Evolutionary conservation across 2,888 invertebrate genomes (phyloP).

Genomic region (Lycocerus yunnanus): DNA sequence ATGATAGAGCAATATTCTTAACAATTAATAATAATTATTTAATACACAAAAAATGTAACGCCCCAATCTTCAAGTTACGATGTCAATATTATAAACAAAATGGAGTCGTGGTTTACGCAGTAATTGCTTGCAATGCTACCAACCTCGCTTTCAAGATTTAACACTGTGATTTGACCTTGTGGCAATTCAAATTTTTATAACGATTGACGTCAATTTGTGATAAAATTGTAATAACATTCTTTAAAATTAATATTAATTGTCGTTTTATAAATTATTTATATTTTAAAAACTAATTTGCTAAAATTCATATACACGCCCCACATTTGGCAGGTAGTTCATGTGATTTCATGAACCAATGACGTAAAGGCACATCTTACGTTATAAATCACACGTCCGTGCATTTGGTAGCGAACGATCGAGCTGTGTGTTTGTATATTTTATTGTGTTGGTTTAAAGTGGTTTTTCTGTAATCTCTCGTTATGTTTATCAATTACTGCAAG

Average conservation of each 20-base stretch:
- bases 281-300: not conserved
- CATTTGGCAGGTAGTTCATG: not conserved
- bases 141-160: too few species aligned
- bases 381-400: not conserved
- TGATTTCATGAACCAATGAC: not conserved
- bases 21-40: slow-evolving; percentile 4
- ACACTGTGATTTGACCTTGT: not conserved
- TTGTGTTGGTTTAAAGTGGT: not conserved
- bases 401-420: not conserved
- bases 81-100: slow-evolving; percentile 16
- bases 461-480: not conserved
- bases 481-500: not conserved
- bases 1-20: slow-evolving; percentile 4
- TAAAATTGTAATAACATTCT: not conserved
- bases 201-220: not conserved
- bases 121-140: not conserved
- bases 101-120: not conserved
- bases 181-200: not conserved
- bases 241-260: not conserved
- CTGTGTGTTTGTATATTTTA: not conserved
- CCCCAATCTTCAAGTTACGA: not conserved
- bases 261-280: not conserved
- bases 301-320: not conserved
- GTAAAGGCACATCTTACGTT: slow-evolving; percentile 1
- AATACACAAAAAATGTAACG: slow-evolving; percentile 10